These are phyloP conservation scores for Acleris laterana DNA, from an alignment of 2,888 invertebrate species.

Conservation along the genomic window DNA sequence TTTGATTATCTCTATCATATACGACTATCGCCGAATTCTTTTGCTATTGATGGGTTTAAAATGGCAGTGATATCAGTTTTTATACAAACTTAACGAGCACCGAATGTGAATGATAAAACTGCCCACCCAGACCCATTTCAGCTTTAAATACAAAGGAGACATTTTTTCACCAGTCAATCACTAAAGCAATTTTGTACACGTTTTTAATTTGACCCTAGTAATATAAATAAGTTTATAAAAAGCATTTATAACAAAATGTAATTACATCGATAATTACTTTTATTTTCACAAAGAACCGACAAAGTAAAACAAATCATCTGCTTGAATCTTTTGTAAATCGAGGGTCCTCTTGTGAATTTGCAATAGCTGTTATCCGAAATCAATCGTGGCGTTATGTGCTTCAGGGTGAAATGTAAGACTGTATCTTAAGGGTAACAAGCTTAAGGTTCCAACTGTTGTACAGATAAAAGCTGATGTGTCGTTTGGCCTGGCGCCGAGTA, in stretches of 20 bases:
- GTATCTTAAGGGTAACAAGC: slow-evolving; percentile 44
- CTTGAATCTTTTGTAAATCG: slow-evolving; percentile 56
- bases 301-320: slow-evolving; percentile 54
- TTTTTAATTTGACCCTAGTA: too few species aligned
- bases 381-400: slow-evolving; percentile 32
- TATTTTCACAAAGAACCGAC: slow-evolving; percentile 42
- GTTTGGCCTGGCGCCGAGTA: slow-evolving; percentile 55
- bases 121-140: too few species aligned
- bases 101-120: too few species aligned
- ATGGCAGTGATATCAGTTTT: too few species aligned
- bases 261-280: slow-evolving; percentile 36
- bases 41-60: too few species aligned
- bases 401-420: slow-evolving; percentile 40
- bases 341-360: slow-evolving; percentile 57
- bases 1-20: slow-evolving; percentile 75
- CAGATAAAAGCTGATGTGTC: slow-evolving; percentile 49
- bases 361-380: slow-evolving; percentile 55
- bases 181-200: too few species aligned
- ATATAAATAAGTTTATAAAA: too few species aligned
- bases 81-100: too few species aligned
- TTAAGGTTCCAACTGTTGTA: slow-evolving; percentile 51
- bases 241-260: not conserved
- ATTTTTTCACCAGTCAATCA: too few species aligned
- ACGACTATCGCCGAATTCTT: not conserved
- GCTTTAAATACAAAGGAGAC: too few species aligned